Conservation (phyloP, 2,888 invertebrate species). For the Patella pellucida region DNA sequence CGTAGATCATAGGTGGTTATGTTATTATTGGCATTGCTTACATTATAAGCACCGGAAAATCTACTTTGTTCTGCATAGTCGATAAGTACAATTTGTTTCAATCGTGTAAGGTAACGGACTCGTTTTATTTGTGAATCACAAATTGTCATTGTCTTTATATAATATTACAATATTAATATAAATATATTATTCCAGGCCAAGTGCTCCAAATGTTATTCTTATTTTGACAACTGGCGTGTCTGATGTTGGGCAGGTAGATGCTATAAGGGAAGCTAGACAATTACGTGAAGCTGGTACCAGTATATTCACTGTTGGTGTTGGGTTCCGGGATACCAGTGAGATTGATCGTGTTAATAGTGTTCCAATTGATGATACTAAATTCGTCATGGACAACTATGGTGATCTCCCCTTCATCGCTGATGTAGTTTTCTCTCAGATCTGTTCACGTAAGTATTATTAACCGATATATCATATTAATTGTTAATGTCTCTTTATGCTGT, state of each 20-base stretch:
- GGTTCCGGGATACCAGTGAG: conserved; percentile 36
- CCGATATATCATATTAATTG: too few relatives aligned
- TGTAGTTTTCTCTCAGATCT: conserved; percentile 47
- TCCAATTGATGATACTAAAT: conserved; percentile 44
- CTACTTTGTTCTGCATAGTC: too few relatives aligned
- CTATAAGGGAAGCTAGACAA: conserved; percentile 41
- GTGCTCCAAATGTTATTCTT: conserved; percentile 46
- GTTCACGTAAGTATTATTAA: conserved; percentile 40
- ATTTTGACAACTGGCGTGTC: conserved; percentile 50
- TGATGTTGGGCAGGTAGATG: conserved; percentile 37
- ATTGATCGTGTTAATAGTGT: conserved; percentile 38
- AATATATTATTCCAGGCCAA: conserved; percentile 35
- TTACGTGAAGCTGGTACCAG: conserved; percentile 41
- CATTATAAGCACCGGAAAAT: too few relatives aligned
- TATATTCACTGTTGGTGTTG: conserved; percentile 45
- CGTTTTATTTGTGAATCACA: conserved; percentile 30
- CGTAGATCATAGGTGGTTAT: too few relatives aligned
- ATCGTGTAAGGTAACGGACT: too few relatives aligned
- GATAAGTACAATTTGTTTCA: too few relatives aligned
- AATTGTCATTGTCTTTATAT: too few relatives aligned
- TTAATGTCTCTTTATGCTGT: too few relatives aligned
- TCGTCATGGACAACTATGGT: conserved; percentile 30
- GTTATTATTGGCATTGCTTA: too few relatives aligned
- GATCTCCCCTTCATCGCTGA: conserved; percentile 46
- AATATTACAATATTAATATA: too few relatives aligned